These are phyloP conservation scores for Archegozetes longisetosus DNA, from an alignment of 1,140 invertebrate species.

Conservation along the genomic window DNA sequence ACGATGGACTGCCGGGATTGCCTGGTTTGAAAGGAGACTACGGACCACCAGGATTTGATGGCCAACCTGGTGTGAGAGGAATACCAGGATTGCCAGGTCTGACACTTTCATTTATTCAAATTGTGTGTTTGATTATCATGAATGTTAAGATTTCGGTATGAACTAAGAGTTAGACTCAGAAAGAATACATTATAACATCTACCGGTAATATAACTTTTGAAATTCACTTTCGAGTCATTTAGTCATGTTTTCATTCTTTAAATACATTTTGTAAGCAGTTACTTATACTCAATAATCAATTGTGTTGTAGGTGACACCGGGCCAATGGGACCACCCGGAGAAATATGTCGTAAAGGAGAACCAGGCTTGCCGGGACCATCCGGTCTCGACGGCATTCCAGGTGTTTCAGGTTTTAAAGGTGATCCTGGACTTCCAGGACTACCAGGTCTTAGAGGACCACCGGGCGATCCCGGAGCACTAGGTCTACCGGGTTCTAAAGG, in stretches of 20 bases:
- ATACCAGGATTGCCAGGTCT: background rate
- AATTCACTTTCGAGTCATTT: too few relatives aligned
- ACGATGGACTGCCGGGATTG: constrained; percentile 29
- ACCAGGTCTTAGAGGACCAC: background rate
- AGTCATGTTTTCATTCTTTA: too few relatives aligned
- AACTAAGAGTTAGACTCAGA: too few relatives aligned
- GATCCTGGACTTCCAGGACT: constrained; percentile 29
- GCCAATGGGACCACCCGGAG: background rate
- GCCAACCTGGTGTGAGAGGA: background rate
- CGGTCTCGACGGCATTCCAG: constrained; percentile 4
- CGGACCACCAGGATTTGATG: constrained; percentile 20
- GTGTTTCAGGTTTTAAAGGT: constrained; percentile 21
- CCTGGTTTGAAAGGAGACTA: constrained; percentile 27
- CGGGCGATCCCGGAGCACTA: constrained; percentile 21
- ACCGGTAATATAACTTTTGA: too few relatives aligned
- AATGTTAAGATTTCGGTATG: too few relatives aligned
- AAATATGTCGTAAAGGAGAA: background rate
- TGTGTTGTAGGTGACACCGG: background rate
- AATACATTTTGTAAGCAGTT: too few relatives aligned
- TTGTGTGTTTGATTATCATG: too few relatives aligned
- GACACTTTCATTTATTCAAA: too few relatives aligned
- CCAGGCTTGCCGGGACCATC: background rate
- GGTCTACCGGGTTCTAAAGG: constrained; percentile 22
- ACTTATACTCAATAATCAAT: background rate
- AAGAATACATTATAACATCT: background rate